A percentile compares a stretch with the other conserved stretches of the same genome.
These are phyloP conservation scores for Plecturocebus donacophilus DNA, from an alignment of 2,113 vertebrate genomes.

Conservation along the genomic window DNA sequence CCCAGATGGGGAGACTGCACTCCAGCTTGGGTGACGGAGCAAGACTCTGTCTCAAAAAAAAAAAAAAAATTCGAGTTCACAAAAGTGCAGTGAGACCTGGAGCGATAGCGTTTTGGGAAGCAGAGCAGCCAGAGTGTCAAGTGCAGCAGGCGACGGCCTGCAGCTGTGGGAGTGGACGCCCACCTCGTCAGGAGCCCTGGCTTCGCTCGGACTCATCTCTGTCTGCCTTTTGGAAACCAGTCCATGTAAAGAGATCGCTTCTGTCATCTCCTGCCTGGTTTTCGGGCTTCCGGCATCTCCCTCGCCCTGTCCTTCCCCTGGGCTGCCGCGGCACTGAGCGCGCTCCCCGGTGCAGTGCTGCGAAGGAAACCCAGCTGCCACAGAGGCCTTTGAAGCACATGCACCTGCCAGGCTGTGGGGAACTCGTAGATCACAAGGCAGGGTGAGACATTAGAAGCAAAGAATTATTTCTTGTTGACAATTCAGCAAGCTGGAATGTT, in stretches of 20 bases:
- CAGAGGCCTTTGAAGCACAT: accelerated
- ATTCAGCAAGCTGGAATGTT: not conserved
- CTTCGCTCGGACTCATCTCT: not conserved
- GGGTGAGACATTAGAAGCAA: not conserved
- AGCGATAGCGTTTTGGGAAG: not conserved
- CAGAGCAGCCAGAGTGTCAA: no score
- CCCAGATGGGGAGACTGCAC: no score
- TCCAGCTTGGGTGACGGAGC: no score
- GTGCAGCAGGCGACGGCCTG: accelerated
- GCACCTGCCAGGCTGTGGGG: not conserved
- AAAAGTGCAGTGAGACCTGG: not conserved
- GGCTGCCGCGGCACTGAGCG: accelerated
- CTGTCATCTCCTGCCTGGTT: not conserved
- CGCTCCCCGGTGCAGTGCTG: accelerated
- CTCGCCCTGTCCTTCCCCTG: no score
- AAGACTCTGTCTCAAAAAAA: no score
- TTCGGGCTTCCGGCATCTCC: accelerated
- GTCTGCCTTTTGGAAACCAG: not conserved
- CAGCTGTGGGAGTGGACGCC: no score
- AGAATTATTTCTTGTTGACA: not conserved
- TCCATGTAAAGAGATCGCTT: no score
- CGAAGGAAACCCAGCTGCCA: not conserved
- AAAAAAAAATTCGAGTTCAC: no score
- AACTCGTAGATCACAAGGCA: not conserved
- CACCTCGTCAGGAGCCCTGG: not conserved